Conservation (phyloP, 2,888 invertebrate species). For the Rhagonycha lutea region DNA sequence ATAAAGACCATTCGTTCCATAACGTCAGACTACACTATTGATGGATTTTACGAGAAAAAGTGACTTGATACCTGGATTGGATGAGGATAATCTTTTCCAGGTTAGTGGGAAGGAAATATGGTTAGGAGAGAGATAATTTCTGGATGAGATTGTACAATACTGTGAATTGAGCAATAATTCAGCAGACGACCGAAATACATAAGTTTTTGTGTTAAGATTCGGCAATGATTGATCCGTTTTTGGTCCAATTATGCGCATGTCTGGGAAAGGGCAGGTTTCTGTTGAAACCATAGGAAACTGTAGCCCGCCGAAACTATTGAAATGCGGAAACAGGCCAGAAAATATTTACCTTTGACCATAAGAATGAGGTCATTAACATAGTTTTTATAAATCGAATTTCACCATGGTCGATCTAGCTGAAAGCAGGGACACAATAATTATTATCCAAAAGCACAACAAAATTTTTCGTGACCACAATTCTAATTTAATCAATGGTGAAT, state of each 20-base stretch:
- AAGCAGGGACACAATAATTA: not conserved
- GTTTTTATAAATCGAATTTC: not conserved
- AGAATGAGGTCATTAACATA: not conserved
- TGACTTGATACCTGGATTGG: not conserved
- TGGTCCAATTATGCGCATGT: not conserved
- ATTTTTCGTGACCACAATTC: not conserved
- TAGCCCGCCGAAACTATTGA: not conserved
- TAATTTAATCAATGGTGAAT: not conserved
- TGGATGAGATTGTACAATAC: not conserved
- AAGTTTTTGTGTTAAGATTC: not conserved
- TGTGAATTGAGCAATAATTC: not conserved
- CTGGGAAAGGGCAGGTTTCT: not conserved
- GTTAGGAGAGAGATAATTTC: not conserved
- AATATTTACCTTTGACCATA: not conserved
- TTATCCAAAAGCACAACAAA: not conserved
- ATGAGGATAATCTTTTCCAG: not conserved
- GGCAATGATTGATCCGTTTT: not conserved
- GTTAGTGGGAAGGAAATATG: not conserved
- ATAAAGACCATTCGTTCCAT: not conserved
- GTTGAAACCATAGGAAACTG: not conserved
- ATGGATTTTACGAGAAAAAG: not conserved
- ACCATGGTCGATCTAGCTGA: not conserved
- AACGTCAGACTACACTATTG: not conserved
- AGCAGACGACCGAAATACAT: not conserved
- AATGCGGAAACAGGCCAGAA: not conserved